phyloP scores from a whole-genome alignment of 2,888 invertebrate species.

The Meliscaeva auricollis region DNA sequence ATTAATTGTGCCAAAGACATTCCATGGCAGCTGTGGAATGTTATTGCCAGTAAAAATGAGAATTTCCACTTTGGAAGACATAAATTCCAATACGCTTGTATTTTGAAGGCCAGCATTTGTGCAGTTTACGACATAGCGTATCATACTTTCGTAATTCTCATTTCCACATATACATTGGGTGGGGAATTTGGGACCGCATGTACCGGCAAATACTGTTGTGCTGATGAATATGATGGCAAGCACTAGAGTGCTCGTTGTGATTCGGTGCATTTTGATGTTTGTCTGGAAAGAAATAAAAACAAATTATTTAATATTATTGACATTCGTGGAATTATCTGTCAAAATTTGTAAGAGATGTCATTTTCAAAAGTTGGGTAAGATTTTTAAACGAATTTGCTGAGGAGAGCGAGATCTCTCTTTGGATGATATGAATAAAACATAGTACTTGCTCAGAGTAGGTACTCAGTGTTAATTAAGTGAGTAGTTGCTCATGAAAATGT shows the following conservation, averaged over 20 bases:
- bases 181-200: slow-evolving; percentile 84
- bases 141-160: slow-evolving; percentile 84
- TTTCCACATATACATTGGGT: slow-evolving; percentile 86
- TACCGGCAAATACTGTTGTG: slow-evolving; percentile 70
- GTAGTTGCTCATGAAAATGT: too few relatives aligned
- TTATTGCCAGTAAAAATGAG: slow-evolving; percentile 90
- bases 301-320: background rate
- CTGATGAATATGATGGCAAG: slow-evolving; percentile 49
- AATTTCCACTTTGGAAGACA: slow-evolving; percentile 88
- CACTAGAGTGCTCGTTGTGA: slow-evolving; percentile 31
- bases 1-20: slow-evolving; percentile 88
- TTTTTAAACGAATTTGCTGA: too few relatives aligned
- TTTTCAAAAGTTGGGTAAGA: too few relatives aligned
- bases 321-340: too few relatives aligned
- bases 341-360: too few relatives aligned
- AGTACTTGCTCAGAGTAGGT: too few relatives aligned
- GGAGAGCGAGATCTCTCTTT: too few relatives aligned
- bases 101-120: slow-evolving; percentile 87
- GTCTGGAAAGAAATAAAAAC: slow-evolving; percentile 41
- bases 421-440: too few relatives aligned
- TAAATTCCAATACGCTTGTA: slow-evolving; percentile 86
- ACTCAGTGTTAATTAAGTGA: too few relatives aligned
- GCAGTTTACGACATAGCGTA: slow-evolving; percentile 89
- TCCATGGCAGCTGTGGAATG: slow-evolving; percentile 87
- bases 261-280: slow-evolving; percentile 47